Evolutionary conservation across 2,888 invertebrate species (phyloP), one percentile per base, ranked within the genome.

Genomic region (Metellina segmentata): DNA sequence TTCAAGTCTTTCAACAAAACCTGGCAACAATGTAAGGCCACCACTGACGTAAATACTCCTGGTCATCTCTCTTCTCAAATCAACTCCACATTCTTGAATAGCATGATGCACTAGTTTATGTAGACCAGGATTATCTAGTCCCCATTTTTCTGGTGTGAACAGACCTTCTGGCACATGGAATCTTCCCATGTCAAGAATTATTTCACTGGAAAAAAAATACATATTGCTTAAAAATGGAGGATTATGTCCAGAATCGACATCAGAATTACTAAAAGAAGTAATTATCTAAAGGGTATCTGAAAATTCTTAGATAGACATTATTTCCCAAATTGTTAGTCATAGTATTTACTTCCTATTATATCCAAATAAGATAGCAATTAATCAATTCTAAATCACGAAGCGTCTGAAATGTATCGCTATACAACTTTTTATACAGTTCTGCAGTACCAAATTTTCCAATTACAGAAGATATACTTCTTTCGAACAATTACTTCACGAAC

Each of bases 21-120:
- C 96, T 16, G 96, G 96, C 77, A 96, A 94, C 94, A 96, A 94
- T 0, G 96, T 96, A 48, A 96, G 95, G 7, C 95, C 95, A 48
- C 96, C 96, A 69, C 96, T 95, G 88, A 96, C 94, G 94, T 95
- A 96, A 92, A 96, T 96, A 93, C 96, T 96, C 93, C 96, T 95
- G 92, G 95, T 95, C 95, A 96, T 95, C 93, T 96, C 95, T 93
- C 95, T 95, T n/a, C 96, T 94, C 85, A 95, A 95, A 94, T 96
- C 96, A 94, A 96, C 95, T n/a, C 96, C 96, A 93, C 96, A 96
- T 87, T 95, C 95, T 94, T 96, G 95, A 83, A 96, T 95, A 49
- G 96, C 96, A 92, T 95, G 95, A 94, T 95, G 95, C 48, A 96
- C 95, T 92, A 96, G 94, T 93, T 96, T 95, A 91, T 96, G 96